Conservation (phyloP, 2,888 invertebrate species). For the Morpho helenor region DNA sequence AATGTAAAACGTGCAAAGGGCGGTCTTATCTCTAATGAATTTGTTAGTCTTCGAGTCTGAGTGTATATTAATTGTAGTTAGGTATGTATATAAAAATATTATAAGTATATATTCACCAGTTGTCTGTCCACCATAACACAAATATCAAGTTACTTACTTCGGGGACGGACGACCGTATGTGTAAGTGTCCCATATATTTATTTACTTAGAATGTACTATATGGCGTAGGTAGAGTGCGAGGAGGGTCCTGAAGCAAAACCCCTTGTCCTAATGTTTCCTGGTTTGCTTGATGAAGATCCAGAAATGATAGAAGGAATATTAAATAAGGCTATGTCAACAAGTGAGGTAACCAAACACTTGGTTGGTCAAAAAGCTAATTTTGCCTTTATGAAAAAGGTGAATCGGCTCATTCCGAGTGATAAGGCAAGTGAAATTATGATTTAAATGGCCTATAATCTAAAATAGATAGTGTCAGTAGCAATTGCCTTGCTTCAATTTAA, state of each 20-base stretch:
- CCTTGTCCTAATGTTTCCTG: constrained; percentile 62
- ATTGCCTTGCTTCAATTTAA: not conserved
- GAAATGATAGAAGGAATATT: constrained; percentile 55
- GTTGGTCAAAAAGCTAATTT: constrained; percentile 67
- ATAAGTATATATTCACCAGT: too few relatives aligned
- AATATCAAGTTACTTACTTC: too few relatives aligned
- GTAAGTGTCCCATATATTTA: too few relatives aligned
- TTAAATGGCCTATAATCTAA: not conserved
- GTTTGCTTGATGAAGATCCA: constrained; percentile 55
- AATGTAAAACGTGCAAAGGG: too few relatives aligned
- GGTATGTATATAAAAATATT: too few relatives aligned
- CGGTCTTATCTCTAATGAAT: too few relatives aligned
- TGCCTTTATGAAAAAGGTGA: constrained; percentile 62
- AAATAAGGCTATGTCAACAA: constrained; percentile 61
- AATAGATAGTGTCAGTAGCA: not conserved
- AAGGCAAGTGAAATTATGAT: constrained; percentile 40
- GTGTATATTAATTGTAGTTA: too few relatives aligned
- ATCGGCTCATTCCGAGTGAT: constrained; percentile 56
- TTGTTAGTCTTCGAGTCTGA: too few relatives aligned
- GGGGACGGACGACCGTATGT: too few relatives aligned
- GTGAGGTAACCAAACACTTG: constrained; percentile 63
- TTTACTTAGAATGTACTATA: too few relatives aligned
- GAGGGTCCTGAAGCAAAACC: constrained; percentile 57
- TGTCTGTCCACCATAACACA: too few relatives aligned
- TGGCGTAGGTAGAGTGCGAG: constrained; percentile 53